phyloP scores from a whole-genome alignment of 2,797 vertebrate species.

The Psittacula echo region DNA sequence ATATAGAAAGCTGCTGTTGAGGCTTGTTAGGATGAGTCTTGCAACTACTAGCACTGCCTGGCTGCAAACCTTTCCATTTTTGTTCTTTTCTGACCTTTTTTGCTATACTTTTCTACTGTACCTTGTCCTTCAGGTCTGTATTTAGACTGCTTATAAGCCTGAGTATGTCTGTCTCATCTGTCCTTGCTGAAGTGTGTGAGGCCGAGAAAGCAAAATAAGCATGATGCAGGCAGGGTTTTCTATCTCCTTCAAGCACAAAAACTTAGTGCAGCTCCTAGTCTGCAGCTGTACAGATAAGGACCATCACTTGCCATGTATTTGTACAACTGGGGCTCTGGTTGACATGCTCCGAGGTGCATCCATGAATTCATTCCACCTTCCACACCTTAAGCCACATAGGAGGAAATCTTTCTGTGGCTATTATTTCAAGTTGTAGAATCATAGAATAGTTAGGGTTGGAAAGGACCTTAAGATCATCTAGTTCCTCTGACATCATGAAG shows the following conservation, averaged over 20 bases:
- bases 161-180: neutral
- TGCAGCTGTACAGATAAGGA: neutral
- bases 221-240: neutral
- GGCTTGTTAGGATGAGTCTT: neutral
- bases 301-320: neutral
- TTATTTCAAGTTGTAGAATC: neutral
- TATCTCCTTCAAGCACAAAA: neutral
- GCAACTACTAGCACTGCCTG: neutral
- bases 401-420: neutral
- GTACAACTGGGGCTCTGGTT: rapidly evolving
- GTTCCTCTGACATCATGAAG: neutral
- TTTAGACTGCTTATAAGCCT: neutral
- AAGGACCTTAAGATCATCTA: neutral
- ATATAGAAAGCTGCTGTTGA: neutral
- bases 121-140: neutral
- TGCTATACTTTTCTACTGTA: neutral
- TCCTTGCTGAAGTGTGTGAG: neutral
- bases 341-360: rapidly evolving
- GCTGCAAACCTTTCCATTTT: neutral
- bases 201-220: neutral
- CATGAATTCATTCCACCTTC: neutral
- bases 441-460: too few relatives aligned
- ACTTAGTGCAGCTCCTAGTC: neutral
- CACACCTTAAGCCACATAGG: neutral
- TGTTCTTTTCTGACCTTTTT: neutral